These are phyloP conservation scores for Panthera leo DNA, from an alignment of 2,113 vertebrate species.

Conservation along the genomic window DNA sequence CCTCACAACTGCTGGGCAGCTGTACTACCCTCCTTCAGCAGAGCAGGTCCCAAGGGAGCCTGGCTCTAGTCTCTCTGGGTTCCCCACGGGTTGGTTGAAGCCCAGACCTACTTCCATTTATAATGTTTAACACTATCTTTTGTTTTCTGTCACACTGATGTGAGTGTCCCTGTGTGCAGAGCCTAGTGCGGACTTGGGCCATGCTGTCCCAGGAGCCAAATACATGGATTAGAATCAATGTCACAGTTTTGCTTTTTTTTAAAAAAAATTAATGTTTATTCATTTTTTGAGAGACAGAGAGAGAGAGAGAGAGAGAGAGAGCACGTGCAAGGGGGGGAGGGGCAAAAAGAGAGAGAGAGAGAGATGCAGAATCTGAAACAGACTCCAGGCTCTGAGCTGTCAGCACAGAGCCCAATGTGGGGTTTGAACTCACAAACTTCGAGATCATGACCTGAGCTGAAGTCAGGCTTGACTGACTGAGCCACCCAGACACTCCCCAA, in stretches of 20 bases:
- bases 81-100: accelerated
- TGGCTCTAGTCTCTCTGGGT: too few relatives aligned
- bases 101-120: neutral
- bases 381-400: too few relatives aligned
- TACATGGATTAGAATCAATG: neutral
- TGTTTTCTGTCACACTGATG: neutral
- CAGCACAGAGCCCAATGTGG: too few relatives aligned
- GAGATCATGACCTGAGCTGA: too few relatives aligned
- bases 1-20: neutral
- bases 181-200: neutral
- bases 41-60: neutral
- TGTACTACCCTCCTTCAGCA: neutral
- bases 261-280: neutral
- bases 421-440: too few relatives aligned
- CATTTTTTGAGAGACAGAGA: too few relatives aligned
- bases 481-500: too few relatives aligned
- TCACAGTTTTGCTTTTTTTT: neutral
- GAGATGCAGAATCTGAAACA: too few relatives aligned
- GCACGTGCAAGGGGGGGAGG: too few relatives aligned
- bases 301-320: too few relatives aligned
- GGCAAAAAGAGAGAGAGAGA: too few relatives aligned
- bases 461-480: too few relatives aligned
- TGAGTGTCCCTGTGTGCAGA: neutral
- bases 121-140: neutral
- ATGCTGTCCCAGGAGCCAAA: neutral